Conservation (phyloP, 2,797 vertebrate species). For the Nasua narica region DNA sequence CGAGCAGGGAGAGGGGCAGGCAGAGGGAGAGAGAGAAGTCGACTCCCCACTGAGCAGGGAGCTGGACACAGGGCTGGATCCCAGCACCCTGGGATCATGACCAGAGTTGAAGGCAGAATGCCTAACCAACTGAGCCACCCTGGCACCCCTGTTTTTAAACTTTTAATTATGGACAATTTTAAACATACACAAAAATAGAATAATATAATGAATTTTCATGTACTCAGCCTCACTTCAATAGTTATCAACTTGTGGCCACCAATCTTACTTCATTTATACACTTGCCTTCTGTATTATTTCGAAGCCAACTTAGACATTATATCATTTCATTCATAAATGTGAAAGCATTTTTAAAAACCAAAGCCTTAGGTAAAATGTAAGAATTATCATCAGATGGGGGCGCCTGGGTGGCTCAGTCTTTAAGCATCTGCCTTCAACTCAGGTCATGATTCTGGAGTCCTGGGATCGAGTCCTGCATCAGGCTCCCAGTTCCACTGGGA, state of each 20-base stretch:
- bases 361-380: slow-evolving; percentile 2
- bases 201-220: neutral
- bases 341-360: slow-evolving; percentile 11
- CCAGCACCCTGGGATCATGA: no score
- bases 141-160: neutral
- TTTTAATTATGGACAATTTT: neutral
- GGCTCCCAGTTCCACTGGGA: no score
- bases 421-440: no score
- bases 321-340: slow-evolving; percentile 12
- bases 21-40: neutral
- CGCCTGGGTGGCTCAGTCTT: no score
- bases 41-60: neutral
- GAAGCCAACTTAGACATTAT: neutral
- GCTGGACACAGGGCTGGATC: no score
- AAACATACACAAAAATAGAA: neutral
- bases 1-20: neutral
- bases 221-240: neutral
- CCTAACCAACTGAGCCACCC: no score
- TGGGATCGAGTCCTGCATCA: no score
- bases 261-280: neutral
- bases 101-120: no score
- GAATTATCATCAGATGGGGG: neutral
- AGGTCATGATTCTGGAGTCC: no score
- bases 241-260: neutral
- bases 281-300: neutral